phyloP scores from a whole-genome alignment of 2,888 invertebrate genomes.

The Tachystola acroxantha region DNA sequence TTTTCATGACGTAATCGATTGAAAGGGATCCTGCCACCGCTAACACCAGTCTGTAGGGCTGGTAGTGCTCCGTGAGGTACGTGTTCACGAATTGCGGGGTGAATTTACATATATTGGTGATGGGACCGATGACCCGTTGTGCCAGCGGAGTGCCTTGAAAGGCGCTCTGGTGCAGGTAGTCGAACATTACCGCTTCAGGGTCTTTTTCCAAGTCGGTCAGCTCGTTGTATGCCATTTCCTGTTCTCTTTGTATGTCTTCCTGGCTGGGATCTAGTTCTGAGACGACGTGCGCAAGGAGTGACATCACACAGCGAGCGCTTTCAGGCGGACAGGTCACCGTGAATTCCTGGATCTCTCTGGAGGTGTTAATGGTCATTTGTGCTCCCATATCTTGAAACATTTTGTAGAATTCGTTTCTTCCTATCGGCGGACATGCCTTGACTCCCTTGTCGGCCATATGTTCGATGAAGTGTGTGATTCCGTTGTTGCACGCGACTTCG shows the following conservation, averaged over 20 bases:
- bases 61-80: slow-evolving; percentile 39
- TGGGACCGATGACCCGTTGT: slow-evolving; percentile 78
- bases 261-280: slow-evolving; percentile 31
- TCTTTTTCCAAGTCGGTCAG: slow-evolving; percentile 47
- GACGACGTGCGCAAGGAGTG: slow-evolving; percentile 32
- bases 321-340: slow-evolving; percentile 26
- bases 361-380: slow-evolving; percentile 36
- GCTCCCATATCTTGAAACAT: slow-evolving; percentile 24
- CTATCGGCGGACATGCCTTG: slow-evolving; percentile 12
- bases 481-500: slow-evolving; percentile 44
- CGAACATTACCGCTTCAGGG: slow-evolving; percentile 49
- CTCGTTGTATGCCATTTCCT: slow-evolving; percentile 40
- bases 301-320: slow-evolving; percentile 19
- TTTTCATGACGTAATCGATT: slow-evolving; percentile 79
- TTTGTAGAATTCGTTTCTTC: slow-evolving; percentile 24
- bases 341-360: slow-evolving; percentile 48
- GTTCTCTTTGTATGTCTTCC: slow-evolving; percentile 36
- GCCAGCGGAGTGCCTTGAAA: slow-evolving; percentile 67
- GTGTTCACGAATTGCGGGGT: slow-evolving; percentile 41
- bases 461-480: slow-evolving; percentile 55
- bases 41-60: slow-evolving; percentile 81
- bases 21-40: slow-evolving; percentile 84
- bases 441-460: slow-evolving; percentile 54
- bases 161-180: slow-evolving; percentile 67
- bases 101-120: slow-evolving; percentile 79